Evolutionary conservation across 2,888 invertebrate genomes (phyloP).

Genomic region (Caenorhabditis drosophilae): DNA sequence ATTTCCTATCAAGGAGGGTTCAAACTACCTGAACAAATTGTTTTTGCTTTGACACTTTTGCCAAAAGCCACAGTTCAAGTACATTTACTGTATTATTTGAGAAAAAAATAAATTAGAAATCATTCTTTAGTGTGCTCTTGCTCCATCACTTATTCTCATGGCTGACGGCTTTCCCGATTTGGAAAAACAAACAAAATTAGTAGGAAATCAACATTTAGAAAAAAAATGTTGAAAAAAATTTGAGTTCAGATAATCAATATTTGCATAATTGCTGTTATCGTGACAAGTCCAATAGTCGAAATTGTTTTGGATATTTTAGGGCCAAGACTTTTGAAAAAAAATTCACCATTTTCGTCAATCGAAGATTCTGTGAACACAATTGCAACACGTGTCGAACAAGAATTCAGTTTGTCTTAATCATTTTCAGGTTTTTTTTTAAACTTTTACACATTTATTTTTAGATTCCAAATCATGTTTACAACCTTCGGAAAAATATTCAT

Average conservation of each 20-base stretch:
- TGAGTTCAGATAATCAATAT: slow-evolving; percentile 37
- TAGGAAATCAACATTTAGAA: slow-evolving; percentile 1
- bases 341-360: too few species aligned
- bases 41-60: slow-evolving; percentile 34
- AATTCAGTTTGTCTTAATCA: too few species aligned
- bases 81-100: too few species aligned
- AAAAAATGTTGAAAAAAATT: slow-evolving; percentile 1
- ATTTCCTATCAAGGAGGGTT: slow-evolving; percentile 23
- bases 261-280: slow-evolving; percentile 36
- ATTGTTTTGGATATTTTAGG: slow-evolving; percentile 27
- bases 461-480: too few species aligned
- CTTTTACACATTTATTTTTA: too few species aligned
- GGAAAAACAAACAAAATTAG: slow-evolving; percentile 26
- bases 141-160: slow-evolving; percentile 24
- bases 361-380: too few species aligned
- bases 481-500: too few species aligned
- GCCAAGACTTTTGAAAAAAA: slow-evolving; percentile 9
- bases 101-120: too few species aligned
- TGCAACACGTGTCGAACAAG: too few species aligned
- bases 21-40: slow-evolving; percentile 32
- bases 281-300: slow-evolving; percentile 31
- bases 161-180: slow-evolving; percentile 32
- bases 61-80: slow-evolving; percentile 47
- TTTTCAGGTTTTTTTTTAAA: too few species aligned
- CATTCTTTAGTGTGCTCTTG: slow-evolving; percentile 43